Base-by-base conservation (phyloP, 2,113 vertebrate genomes). In the Corydoras sp. region DNA sequence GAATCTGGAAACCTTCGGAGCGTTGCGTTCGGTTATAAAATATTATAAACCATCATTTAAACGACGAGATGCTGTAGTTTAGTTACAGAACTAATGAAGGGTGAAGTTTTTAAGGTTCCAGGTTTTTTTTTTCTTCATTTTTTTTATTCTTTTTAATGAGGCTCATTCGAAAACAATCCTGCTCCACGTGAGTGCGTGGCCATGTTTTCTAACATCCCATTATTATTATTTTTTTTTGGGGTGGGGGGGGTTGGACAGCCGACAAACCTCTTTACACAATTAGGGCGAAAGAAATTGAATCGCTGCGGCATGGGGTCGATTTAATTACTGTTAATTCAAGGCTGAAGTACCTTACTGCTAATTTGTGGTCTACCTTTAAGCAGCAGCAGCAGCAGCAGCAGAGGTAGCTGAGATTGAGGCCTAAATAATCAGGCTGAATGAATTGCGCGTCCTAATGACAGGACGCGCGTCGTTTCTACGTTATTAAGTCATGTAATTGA, bases 271-370 rank as follows among this genome's bases (percentile, higher is more conserved):
- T 88, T 95, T 93, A 92, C 90, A 90, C 94, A 94, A 96, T 97
- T 97, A 96, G 91, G 91, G 88, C 87, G 84, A 90, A 91, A 94
- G 92, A 95, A 96, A 97, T 96, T 92, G 92, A 96, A 97, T 98
- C 92, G 94, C 92, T 95, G 90, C 89, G 92, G 92, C 92, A 88
- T 87, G 83, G 89, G 92, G 94, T 93, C 92, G 90, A 89, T 91
- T 94, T 98, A 98, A 98, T 99, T 97, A 94, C 95, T 93, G 93
- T 95, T 98, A 95, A 99, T 99, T 96, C 95, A 95, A 94, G 83
- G 89, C 93, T 94, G 89, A 94, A 88, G 96, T 95, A 97, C 92
- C 93, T 92, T 89, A 90, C 92, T 93, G 93, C 94, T 96, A 94
- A 95, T 93, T 94, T 92, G 91, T 92, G 90, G 89, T 92, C 85